Evolutionary conservation across 2,113 vertebrate genomes (phyloP), one percentile per base, ranked within the genome.

Genomic region (Brachyhypopomus gauderio): DNA sequence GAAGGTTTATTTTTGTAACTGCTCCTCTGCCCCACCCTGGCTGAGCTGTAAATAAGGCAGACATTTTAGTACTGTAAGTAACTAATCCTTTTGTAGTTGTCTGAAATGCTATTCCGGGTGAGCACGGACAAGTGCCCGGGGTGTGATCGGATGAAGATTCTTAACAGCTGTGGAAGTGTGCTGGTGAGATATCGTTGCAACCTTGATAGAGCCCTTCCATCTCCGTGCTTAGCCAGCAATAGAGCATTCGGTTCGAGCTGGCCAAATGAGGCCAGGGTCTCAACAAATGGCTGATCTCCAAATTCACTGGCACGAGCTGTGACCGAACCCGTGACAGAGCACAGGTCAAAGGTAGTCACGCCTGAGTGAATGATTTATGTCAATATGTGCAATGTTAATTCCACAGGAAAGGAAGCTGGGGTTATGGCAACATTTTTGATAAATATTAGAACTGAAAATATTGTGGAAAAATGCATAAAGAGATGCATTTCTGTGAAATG

Each of bases 131-230:
- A 96, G 95, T 96, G 88, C 45, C 63, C 52, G n/a, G 70, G 52
- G 90, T 90, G 91, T 87, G 86, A 89, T 92, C 88, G 91, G 90
- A 92, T 95, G 95, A 95, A 89, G 92, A 90, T 89, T 86, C 87
- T 88, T 89, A 92, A 95, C 96, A 97, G 96, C 96, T 97, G 96
- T 77, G 93, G 86, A 94, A 90, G 92, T 93, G 93, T 93, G 95
- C 93, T 94, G 91, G 85, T 89, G 90, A 90, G 91, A 90, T 91
- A 88, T 85, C 72, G 85, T 91, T 94, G 93, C 88, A 88, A 85
- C 82, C 85, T 89, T 92, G 90, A 91, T 93, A 92, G 91, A 86
- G 87, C 85, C 80, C 76, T 93, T 92, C 92, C 89, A 91, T 88
- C 81, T 87, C 79, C 80, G 72, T 77, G 75, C 90, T 88, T 87